phyloP scores from a whole-genome alignment of 2,113 vertebrate genomes.

The Solenodon paradoxus region DNA sequence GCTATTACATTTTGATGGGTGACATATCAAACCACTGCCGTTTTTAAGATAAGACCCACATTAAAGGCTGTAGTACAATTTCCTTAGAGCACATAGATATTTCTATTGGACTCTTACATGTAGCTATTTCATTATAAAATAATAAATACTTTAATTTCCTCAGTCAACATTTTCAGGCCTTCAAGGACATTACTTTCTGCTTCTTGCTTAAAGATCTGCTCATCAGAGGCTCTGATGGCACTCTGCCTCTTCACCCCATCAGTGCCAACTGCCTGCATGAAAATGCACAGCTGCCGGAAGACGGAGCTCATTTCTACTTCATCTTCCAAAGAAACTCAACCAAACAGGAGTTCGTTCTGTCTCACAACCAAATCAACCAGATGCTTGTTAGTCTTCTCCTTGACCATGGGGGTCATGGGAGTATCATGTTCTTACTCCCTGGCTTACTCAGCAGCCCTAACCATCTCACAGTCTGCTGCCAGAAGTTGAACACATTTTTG shows the following conservation, averaged over 20 bases:
- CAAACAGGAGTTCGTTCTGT: background rate
- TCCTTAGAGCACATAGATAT: background rate
- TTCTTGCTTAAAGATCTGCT: background rate
- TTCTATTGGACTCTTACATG: background rate
- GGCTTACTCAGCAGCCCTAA: background rate
- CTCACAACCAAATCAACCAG: background rate
- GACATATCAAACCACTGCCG: background rate
- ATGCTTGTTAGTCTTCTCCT: background rate
- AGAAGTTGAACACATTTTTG: background rate
- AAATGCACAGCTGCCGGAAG: background rate
- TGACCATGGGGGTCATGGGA: background rate
- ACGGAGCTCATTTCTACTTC: background rate
- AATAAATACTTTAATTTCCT: background rate
- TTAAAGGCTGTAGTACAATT: background rate
- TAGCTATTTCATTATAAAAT: background rate
- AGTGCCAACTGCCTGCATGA: background rate
- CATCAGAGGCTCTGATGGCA: background rate
- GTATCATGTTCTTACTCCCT: background rate
- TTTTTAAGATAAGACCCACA: background rate
- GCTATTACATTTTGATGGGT: background rate
- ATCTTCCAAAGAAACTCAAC: background rate
- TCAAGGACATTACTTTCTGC: background rate
- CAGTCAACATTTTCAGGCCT: background rate
- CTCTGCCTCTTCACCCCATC: background rate
- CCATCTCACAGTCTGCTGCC: background rate